phyloP scores from a whole-genome alignment of 2,113 vertebrate species.

The Phylloscopus trochilus region DNA sequence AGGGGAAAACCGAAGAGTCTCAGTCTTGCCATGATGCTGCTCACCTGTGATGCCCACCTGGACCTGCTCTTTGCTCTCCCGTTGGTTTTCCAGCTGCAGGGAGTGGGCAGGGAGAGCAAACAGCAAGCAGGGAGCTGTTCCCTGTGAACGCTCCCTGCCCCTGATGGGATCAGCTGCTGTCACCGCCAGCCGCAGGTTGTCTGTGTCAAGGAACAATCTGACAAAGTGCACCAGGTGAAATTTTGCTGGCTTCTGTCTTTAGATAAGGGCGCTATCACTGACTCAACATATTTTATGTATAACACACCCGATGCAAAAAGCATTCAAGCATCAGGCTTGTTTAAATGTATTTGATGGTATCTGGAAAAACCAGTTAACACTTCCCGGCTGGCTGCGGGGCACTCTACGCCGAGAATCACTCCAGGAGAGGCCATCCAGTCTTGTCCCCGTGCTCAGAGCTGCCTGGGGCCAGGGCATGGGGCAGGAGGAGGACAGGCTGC shows the following conservation, averaged over 20 bases:
- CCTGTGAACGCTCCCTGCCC: constrained; percentile 18
- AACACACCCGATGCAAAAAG: constrained; percentile 91
- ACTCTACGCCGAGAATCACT: constrained; percentile 15
- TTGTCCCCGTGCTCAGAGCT: background rate
- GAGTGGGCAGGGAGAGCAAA: background rate
- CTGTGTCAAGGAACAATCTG: constrained; percentile 87
- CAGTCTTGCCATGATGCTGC: background rate
- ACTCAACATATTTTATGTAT: constrained; percentile 98
- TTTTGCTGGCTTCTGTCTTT: constrained; percentile 87
- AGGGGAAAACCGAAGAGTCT: background rate
- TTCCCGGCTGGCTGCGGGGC: constrained; percentile 2
- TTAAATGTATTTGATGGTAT: constrained; percentile 96
- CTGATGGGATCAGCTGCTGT: constrained; percentile 85
- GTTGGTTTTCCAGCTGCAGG: background rate
- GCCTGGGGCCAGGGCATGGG: background rate
- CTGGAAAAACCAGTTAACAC: constrained; percentile 84
- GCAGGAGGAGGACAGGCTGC: background rate
- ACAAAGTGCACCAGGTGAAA: constrained; percentile 83
- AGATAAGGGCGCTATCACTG: constrained; percentile 96
- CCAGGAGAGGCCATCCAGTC: background rate
- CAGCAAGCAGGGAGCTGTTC: background rate
- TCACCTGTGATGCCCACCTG: background rate
- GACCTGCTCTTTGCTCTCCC: background rate
- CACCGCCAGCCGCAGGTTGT: constrained; percentile 83
- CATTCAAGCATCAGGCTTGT: constrained; percentile 95